Evolutionary conservation across 2,888 invertebrate species (phyloP).

Genomic region (Xanthorhoe spadicearia): DNA sequence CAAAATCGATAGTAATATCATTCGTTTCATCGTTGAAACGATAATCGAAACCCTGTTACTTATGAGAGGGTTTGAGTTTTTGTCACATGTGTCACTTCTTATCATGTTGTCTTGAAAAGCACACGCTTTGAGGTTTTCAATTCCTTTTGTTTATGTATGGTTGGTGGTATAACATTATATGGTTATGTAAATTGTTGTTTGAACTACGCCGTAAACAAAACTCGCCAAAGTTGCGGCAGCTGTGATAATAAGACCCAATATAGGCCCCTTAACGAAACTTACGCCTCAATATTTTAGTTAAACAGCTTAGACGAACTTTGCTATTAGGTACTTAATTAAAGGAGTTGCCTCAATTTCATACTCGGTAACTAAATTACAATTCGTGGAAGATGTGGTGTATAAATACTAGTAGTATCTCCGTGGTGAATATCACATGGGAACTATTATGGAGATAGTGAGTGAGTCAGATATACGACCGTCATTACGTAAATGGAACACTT

Average conservation of each 20-base stretch:
- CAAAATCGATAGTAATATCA: no score
- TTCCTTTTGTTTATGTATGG: slow-evolving; percentile 6
- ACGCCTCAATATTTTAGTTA: slow-evolving; percentile 51
- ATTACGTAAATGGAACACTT: slow-evolving; percentile 41
- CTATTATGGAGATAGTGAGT: slow-evolving; percentile 26
- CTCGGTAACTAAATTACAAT: slow-evolving; percentile 41
- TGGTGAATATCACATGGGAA: slow-evolving; percentile 13
- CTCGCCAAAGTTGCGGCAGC: slow-evolving; percentile 27
- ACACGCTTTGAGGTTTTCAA: neutral
- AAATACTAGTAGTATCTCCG: slow-evolving; percentile 15
- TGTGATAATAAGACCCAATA: slow-evolving; percentile 38
- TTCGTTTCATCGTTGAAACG: no score
- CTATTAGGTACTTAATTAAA: slow-evolving; percentile 51
- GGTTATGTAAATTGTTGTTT: slow-evolving; percentile 15
- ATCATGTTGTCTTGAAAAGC: neutral
- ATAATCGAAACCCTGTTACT: no score
- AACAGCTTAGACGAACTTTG: slow-evolving; percentile 51
- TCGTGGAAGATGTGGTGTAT: slow-evolving; percentile 31
- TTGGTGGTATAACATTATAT: slow-evolving; percentile 1
- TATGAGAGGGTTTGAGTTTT: neutral
- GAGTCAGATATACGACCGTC: slow-evolving; percentile 32
- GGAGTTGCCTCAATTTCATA: slow-evolving; percentile 43
- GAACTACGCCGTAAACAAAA: slow-evolving; percentile 26
- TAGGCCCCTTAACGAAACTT: slow-evolving; percentile 43
- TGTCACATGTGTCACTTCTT: neutral